Conservation (phyloP, 2,113 vertebrate genomes). For the Chascanopsetta lugubris region DNA sequence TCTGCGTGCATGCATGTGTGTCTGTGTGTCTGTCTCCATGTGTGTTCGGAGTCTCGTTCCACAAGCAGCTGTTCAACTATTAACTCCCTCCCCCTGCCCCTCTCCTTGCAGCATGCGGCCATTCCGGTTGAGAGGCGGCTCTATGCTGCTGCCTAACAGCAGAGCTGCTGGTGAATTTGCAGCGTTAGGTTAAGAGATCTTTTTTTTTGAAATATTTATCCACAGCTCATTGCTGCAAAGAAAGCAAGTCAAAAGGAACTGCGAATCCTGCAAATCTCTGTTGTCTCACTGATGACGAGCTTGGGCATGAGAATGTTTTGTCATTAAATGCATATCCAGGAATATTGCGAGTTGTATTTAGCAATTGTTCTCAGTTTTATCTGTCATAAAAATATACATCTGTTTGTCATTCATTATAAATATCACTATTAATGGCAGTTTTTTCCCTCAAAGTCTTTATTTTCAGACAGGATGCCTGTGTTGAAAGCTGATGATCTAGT, state of each 20-base stretch:
- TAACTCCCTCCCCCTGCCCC: conserved; percentile 1
- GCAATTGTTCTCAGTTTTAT: too few species aligned
- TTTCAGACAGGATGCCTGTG: too few species aligned
- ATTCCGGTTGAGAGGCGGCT: conserved; percentile 57
- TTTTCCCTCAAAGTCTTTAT: too few species aligned
- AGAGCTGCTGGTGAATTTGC: conserved; percentile 69
- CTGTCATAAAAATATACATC: too few species aligned
- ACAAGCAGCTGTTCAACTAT: conserved; percentile 76
- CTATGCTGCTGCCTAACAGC: conserved; percentile 68
- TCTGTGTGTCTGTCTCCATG: conserved; percentile 1
- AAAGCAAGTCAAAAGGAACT: conserved; percentile 60
- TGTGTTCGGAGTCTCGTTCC: conserved; percentile 68
- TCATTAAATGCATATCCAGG: too few species aligned
- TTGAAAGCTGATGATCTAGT: too few species aligned
- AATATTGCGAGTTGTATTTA: too few species aligned
- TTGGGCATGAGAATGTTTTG: not conserved
- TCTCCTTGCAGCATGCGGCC: conserved; percentile 42
- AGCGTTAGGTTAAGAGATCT: conserved; percentile 35
- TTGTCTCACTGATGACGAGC: conserved; percentile 5
- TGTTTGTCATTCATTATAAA: too few species aligned
- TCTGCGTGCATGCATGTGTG: too few species aligned
- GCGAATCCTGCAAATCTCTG: too few species aligned
- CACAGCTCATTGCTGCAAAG: conserved; percentile 51
- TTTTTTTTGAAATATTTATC: conserved; percentile 64
- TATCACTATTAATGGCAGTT: too few species aligned